Evolutionary conservation across 2,113 vertebrate species (phyloP), one percentile per base, ranked within the genome.

Genomic region (Coturnix japonica): DNA sequence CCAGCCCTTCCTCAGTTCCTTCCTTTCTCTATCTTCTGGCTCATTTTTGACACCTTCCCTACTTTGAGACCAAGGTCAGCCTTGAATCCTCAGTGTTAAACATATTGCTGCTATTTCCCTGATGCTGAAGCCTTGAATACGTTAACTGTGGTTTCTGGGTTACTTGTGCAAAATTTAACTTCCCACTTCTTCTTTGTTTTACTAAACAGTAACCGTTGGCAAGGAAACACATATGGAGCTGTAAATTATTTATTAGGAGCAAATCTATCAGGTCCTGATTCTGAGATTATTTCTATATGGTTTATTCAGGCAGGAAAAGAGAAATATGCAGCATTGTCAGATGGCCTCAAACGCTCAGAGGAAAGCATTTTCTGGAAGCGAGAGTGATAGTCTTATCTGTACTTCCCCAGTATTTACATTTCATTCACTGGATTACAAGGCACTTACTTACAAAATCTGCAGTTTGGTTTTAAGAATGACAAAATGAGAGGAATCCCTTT

Each of bases 221-320:
- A 94, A 56, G 91, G 95, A 94, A 87, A 95, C 96, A 94, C 96
- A 96, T 97, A 95, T 97, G 96, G 95, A 87, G 5, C 54, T 83
- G 81, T 94, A 89, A 96, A 95, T 94, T 89, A 96, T 96, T 96
- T 96, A 96, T 97, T 96, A 90, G 96, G 81, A 53, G 25, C 60
- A 92, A 81, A 95, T 92, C 79, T 94, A 85, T 89, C 95, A 95
- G 85, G 95, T 85, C 93, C 81, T 87, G 87, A 71, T 96, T 97
- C 96, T 95, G 89, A 87, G 93, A 96, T 80, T 94, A 95, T 84
- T 94, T 92, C 31, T 65, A 51, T 77, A 59, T 35, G 28, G 30
- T 69, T 96, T 95, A 86, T 53, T 91, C 69, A 77, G 26, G 89
- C 75, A 85, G 90, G 84, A 96, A 49, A 91, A 94, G 61, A 95